Base-by-base conservation (phyloP, 2,113 vertebrate species). In the Procavia capensis region DNA sequence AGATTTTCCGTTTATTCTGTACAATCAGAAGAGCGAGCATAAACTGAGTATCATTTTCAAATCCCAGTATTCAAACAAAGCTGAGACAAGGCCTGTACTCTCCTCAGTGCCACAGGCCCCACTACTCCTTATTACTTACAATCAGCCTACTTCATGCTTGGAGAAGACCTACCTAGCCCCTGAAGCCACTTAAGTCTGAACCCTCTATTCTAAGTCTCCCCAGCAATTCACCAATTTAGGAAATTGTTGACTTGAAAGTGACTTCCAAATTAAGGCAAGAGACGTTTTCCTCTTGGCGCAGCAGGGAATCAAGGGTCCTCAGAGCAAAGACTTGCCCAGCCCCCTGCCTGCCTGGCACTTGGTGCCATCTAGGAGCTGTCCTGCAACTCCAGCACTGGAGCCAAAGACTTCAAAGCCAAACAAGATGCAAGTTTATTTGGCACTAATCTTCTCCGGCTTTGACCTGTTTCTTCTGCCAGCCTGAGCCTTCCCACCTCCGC, bases 351-450 rank as follows among this genome's bases (percentile, higher is more conserved):
- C 54, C 43, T 36, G n/a, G n/a, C n/a, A 36, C 64, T 31, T 41
- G 24, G 41, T 24, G 57, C 70, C 81, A 70, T 43, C 76, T n/a
- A 47, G n/a, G 19, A 83, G 19, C 47, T 66, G 47, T 87, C 27
- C 34, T 86, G 13, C 54, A 85, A 88, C 24, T 54, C 75, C 68
- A 54, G 70, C 59, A n/a, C 61, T 0, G 25, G 66, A 59, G 64
- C 94, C 85, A 81, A 78, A 36, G 39, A 94, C 96, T 97, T 96
- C 96, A 97, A 98, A 97, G 96, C 41, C 93, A 95, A 95, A 47
- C 47, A 27, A 95, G 74, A 91, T 75, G 85, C 70, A 64, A 93
- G 94, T 25, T 70, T 95, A 96, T 89, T 27, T 94, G 92, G 86
- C 95, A 91, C 39, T 64, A 59, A 89, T 54, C 57, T 72, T 75